Conservation (phyloP, 2,113 vertebrate species). For the Phocoena phocoena region DNA sequence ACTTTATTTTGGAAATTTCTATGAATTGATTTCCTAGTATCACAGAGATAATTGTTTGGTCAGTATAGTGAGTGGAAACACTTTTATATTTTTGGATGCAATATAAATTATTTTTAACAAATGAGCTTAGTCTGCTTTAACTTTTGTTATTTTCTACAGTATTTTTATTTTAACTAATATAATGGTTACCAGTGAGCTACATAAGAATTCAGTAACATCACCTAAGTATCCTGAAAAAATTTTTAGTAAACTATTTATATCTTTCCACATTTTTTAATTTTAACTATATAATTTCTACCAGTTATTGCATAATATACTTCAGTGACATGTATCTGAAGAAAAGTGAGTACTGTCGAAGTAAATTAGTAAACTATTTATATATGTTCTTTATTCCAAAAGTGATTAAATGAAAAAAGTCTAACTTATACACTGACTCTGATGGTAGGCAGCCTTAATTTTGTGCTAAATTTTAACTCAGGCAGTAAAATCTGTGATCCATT, state of each 20-base stretch:
- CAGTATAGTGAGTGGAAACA: neutral
- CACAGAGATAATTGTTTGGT: neutral
- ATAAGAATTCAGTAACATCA: neutral
- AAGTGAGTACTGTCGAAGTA: neutral
- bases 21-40: neutral
- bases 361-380: constrained; percentile 47
- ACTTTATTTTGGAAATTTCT: constrained; percentile 37
- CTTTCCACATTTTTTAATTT: constrained; percentile 48
- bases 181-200: neutral
- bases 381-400: constrained; percentile 47
- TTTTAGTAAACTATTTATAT: neutral
- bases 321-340: neutral
- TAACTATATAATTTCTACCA: neutral
- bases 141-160: constrained; percentile 33
- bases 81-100: neutral
- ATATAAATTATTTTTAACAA: constrained; percentile 44
- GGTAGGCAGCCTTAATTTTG: constrained; percentile 26
- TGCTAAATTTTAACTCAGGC: constrained; percentile 56
- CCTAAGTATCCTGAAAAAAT: neutral
- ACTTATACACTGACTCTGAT: constrained; percentile 1
- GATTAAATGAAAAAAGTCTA: constrained; percentile 24
- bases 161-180: constrained; percentile 26
- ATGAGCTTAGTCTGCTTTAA: constrained; percentile 6
- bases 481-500: constrained; percentile 61
- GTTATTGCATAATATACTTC: neutral